These are phyloP conservation scores for Struthio camelus DNA, from an alignment of 2,113 vertebrate genomes.

Conservation along the genomic window DNA sequence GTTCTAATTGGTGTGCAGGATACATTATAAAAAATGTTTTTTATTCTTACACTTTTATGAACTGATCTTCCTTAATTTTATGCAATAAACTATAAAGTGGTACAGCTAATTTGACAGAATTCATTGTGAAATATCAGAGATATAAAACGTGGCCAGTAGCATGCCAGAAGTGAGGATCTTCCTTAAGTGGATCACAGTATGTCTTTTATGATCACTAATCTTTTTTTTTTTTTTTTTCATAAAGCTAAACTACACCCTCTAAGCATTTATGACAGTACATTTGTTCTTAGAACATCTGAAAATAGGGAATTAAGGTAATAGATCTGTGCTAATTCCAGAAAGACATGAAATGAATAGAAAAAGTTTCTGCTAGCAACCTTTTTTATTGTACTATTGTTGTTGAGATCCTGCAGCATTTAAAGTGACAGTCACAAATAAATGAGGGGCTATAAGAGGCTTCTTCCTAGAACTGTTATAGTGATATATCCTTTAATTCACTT, in stretches of 20 bases:
- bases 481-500: neutral
- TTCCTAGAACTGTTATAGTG: neutral
- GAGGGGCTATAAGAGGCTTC: neutral
- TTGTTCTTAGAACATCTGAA: neutral
- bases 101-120: neutral
- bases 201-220: neutral
- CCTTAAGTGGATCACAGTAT: neutral
- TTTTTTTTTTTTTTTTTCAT: neutral
- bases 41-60: neutral
- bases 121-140: neutral
- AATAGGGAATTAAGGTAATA: neutral
- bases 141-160: neutral
- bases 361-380: neutral
- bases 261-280: neutral
- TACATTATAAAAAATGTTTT: neutral
- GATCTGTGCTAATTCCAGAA: neutral
- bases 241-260: neutral
- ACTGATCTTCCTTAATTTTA: neutral
- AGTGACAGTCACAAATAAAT: neutral
- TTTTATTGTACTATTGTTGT: neutral
- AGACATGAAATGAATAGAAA: neutral
- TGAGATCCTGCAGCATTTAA: neutral
- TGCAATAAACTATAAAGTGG: neutral
- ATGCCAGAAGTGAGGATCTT: neutral
- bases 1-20: neutral